These are phyloP conservation scores for Heteractis magnifica DNA, from an alignment of 92 coral and sea anemone genomes.

Conservation along the genomic window DNA sequence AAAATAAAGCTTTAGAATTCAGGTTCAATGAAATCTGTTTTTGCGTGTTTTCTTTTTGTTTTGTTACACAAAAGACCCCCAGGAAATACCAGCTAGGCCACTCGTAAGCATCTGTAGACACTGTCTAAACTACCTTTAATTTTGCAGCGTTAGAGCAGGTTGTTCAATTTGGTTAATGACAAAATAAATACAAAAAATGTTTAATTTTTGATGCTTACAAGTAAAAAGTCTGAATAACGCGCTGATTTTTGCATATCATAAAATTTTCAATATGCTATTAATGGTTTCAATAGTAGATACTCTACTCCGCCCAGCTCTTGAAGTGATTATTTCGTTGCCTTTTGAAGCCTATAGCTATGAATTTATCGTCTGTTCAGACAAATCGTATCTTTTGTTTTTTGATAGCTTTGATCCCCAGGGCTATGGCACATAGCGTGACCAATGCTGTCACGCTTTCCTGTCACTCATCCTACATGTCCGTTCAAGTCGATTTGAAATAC, in stretches of 20 bases:
- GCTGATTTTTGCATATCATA: not conserved
- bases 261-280: not conserved
- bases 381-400: constrained; percentile 4
- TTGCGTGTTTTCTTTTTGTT: not conserved
- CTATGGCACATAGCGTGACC: constrained; percentile 6
- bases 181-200: not conserved
- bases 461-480: constrained; percentile 50
- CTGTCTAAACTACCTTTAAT: not conserved
- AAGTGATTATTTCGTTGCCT: not conserved
- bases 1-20: not conserved
- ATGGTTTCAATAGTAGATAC: not conserved
- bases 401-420: not conserved
- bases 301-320: not conserved
- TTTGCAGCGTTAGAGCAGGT: not conserved
- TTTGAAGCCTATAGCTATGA: not conserved
- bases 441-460: constrained; percentile 32
- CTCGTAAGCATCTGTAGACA: not conserved
- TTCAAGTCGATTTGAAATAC: constrained; percentile 43
- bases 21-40: not conserved
- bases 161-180: not conserved
- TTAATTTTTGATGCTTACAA: not conserved
- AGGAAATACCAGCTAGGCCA: not conserved
- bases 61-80: not conserved
- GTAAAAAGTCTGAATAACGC: not conserved
- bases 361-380: not conserved